Percentiles rank a stretch among this genome's conserved stretches.
These are phyloP conservation scores for Opisthograptis luteolata DNA, from an alignment of 2,888 invertebrate genomes.

Conservation along the genomic window DNA sequence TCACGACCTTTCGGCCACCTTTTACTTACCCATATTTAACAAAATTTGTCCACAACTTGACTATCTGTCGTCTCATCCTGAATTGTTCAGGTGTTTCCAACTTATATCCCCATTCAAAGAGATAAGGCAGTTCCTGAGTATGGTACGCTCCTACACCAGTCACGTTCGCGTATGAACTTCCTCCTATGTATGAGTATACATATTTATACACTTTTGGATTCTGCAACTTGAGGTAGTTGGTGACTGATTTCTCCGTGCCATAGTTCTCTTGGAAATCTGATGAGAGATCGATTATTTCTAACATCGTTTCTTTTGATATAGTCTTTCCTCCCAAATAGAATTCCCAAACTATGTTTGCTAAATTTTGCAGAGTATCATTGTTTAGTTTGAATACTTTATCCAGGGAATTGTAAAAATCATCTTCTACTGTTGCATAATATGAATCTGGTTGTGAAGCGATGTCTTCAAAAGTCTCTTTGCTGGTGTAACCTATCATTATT, in stretches of 20 bases:
- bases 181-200: conserved; percentile 51
- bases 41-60: conserved; percentile 58
- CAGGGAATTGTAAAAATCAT: conserved; percentile 35
- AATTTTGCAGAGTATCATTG: conserved; percentile 32
- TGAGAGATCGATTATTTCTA: conserved; percentile 47
- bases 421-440: conserved; percentile 33
- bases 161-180: conserved; percentile 43
- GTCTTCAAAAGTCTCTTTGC: conserved; percentile 49
- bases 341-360: conserved; percentile 35
- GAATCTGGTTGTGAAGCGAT: conserved; percentile 40
- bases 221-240: conserved; percentile 44
- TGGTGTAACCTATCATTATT: conserved; percentile 55
- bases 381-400: conserved; percentile 33
- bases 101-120: conserved; percentile 38
- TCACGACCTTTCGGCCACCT: no score
- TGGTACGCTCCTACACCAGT: conserved; percentile 51
- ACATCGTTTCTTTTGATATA: conserved; percentile 42
- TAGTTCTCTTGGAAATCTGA: conserved; percentile 49
- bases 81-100: conserved; percentile 45
- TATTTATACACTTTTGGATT: conserved; percentile 48
- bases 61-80: conserved; percentile 51
- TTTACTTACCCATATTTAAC: conserved; percentile 57
- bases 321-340: conserved; percentile 48
- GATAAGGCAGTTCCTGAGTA: conserved; percentile 49
- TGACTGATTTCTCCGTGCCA: conserved; percentile 49